Conservation (phyloP, 2,113 vertebrate genomes). For the Malaclemys terrapin region DNA sequence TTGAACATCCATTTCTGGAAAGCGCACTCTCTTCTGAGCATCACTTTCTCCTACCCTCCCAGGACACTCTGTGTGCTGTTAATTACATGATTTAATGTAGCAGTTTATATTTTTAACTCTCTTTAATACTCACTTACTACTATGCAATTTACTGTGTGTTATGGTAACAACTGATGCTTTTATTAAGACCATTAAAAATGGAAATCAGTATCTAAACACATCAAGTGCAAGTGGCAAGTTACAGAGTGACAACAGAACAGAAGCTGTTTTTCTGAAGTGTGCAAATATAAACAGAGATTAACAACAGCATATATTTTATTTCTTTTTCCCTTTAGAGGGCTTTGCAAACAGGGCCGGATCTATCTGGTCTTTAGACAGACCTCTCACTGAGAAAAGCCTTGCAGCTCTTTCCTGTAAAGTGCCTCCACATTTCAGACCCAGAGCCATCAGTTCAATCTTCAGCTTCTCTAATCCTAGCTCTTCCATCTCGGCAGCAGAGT, state of each 20-base stretch:
- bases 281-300: neutral
- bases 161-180: rapidly evolving
- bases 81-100: neutral
- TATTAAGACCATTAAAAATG: neutral
- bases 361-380: slow-evolving; percentile 82
- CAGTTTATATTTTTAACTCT: neutral
- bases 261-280: neutral
- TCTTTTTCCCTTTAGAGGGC: slow-evolving; percentile 83
- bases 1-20: neutral
- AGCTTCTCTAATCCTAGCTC: slow-evolving; percentile 88
- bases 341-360: slow-evolving; percentile 87
- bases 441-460: slow-evolving; percentile 84
- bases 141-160: neutral
- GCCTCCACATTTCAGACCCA: slow-evolving; percentile 94
- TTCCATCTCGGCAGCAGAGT: slow-evolving; percentile 84
- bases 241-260: neutral
- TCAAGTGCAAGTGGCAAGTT: neutral
- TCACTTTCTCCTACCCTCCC: neutral
- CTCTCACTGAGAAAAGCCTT: slow-evolving; percentile 88
- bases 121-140: neutral
- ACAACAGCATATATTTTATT: slow-evolving; percentile 44
- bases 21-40: neutral
- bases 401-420: slow-evolving; percentile 89
- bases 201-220: neutral
- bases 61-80: neutral